Conservation (phyloP, 2,888 invertebrate genomes). For the Rhagophthalmus giganteus region DNA sequence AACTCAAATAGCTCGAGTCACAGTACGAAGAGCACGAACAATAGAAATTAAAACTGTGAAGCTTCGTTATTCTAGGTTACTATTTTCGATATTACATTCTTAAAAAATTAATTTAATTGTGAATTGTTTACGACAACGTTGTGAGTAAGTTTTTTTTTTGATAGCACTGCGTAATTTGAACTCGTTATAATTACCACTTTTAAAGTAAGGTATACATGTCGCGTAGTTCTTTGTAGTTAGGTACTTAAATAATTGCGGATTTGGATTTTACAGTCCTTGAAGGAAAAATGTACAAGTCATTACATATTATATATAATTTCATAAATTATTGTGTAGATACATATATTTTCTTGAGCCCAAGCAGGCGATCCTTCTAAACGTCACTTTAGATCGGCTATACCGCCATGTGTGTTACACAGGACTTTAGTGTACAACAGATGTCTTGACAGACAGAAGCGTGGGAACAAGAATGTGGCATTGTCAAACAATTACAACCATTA, state of each 20-base stretch:
- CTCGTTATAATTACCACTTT: neutral
- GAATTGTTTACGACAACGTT: constrained; percentile 1
- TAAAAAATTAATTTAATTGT: constrained; percentile 5
- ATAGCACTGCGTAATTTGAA: constrained; percentile 1
- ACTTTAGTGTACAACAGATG: constrained; percentile 41
- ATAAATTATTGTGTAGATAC: constrained; percentile 4
- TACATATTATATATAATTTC: too few relatives aligned
- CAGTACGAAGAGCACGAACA: constrained; percentile 1
- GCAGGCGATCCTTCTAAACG: neutral
- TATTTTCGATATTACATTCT: neutral
- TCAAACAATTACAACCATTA: constrained; percentile 46
- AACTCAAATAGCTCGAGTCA: neutral
- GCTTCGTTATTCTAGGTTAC: neutral
- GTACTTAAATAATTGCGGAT: neutral
- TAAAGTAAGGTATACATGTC: neutral
- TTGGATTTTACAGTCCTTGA: neutral
- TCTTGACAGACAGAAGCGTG: constrained; percentile 40
- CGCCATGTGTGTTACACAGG: constrained; percentile 28
- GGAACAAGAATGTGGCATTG: constrained; percentile 44
- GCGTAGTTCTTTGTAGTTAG: neutral
- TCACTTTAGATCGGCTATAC: constrained; percentile 9
- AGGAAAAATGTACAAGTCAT: neutral
- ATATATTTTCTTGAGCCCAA: constrained; percentile 2
- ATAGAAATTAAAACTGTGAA: constrained; percentile 1
- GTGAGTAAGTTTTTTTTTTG: too few relatives aligned